A percentile compares a stretch with the other conserved stretches of the same genome.
These are phyloP conservation scores for Cephus rjabovi DNA, from an alignment of 2,888 invertebrate genomes.

Conservation along the genomic window DNA sequence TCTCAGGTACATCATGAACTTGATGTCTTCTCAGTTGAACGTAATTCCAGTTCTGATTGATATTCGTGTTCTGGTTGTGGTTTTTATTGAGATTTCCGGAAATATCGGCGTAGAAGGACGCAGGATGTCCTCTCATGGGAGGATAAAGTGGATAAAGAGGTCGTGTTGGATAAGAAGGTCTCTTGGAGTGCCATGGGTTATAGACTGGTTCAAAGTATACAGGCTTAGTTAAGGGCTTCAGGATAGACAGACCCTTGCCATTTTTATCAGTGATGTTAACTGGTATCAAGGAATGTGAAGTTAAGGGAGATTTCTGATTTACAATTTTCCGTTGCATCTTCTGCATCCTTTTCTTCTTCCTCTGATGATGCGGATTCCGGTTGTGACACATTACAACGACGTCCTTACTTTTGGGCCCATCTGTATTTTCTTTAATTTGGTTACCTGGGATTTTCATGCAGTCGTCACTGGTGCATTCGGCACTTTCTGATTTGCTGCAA, in stretches of 20 bases:
- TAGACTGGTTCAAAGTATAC: too few species aligned
- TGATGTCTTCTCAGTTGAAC: background rate
- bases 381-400: slow-evolving; percentile 28
- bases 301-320: too few species aligned
- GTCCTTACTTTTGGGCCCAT: slow-evolving; percentile 26
- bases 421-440: slow-evolving; percentile 33
- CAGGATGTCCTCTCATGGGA: too few species aligned
- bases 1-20: background rate
- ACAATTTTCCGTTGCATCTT: slow-evolving; percentile 27
- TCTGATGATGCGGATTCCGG: slow-evolving; percentile 32
- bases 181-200: too few species aligned
- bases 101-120: too few species aligned
- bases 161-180: too few species aligned
- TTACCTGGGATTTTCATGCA: background rate
- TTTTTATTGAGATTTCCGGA: background rate
- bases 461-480: slow-evolving; percentile 5
- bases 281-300: too few species aligned
- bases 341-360: slow-evolving; percentile 28
- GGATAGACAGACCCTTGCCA: too few species aligned
- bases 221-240: too few species aligned
- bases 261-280: too few species aligned
- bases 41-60: background rate
- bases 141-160: too few species aligned
- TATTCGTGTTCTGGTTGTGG: background rate
- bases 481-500: slow-evolving; percentile 8